Base-by-base conservation (phyloP, 2,888 invertebrate genomes). In the Margaritifera margaritifera region DNA sequence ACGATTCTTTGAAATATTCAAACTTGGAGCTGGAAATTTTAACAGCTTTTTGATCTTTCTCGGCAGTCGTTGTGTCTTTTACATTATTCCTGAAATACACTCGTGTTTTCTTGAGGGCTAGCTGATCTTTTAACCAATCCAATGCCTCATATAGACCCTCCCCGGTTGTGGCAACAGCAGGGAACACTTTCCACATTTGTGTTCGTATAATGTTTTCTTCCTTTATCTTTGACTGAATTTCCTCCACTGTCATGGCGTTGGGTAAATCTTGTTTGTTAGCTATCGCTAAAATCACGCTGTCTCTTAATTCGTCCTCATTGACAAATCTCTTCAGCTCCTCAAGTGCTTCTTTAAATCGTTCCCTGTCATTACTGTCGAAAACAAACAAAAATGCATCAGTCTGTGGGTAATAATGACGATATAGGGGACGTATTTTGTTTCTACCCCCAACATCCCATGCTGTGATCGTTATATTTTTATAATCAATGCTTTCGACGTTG, bases 211-310 rank as follows among this genome's bases (percentile, higher is more conserved):
- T 19, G 1, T 53, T 56, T 4, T 57, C 22, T 5, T 72, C 55
- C n/a, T 65, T 25, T 20, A 82, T 62, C 18, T 60, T 66, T 15
- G 65, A 58, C n/a, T n/a, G 54, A n/a, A 84, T 69, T 11, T 82
- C 76, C 11, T 65, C 58, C 18, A 64, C 64, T 18, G 71, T 69
- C 68, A 82, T 61, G 27, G 77, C 81, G 20, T 66, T 57, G 3
- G 67, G 55, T 24, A 80, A n/a, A 63, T 84, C 84, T 60, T 82
- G 83, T 69, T 84, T 84, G 68, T 84, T 84, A 18, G 81, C 80
- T 31, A 81, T 55, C 22, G 82, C 66, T 18, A 74, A 59, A 4
- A 82, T 22, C 4, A 75, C 69, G 20, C 74, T 56, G 18, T 72
- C 73, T 8, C 50, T 25, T 6, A 78, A 56, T 66, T 81, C 81